Conservation (phyloP, 1,140 invertebrate species). For the Tetranychus urticae region DNA sequence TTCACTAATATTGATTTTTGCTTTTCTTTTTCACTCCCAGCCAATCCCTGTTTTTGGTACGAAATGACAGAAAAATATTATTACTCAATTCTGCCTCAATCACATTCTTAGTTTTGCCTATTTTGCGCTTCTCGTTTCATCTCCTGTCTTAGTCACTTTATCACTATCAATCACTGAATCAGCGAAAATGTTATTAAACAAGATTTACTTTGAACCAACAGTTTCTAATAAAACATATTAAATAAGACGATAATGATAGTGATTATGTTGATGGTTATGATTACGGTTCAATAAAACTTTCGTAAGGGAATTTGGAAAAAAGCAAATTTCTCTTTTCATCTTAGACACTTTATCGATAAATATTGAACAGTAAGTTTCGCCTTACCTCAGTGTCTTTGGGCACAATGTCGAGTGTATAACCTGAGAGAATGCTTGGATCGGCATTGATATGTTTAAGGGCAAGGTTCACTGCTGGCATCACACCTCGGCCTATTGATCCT, state of each 20-base stretch:
- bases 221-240: no score
- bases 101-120: no score
- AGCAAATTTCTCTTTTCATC: not conserved
- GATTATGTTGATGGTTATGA: no score
- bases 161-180: no score
- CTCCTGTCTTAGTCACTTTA: no score
- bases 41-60: not conserved
- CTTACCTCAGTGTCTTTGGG: slow-evolving; percentile 82
- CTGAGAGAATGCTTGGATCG: slow-evolving; percentile 48
- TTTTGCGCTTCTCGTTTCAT: no score
- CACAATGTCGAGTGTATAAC: slow-evolving; percentile 72
- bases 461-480: slow-evolving; percentile 73
- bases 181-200: no score
- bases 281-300: not conserved
- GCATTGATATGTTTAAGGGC: slow-evolving; percentile 80
- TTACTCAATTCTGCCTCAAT: no score
- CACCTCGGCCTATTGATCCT: slow-evolving; percentile 46
- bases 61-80: no score
- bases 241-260: no score
- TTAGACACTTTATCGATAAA: no score
- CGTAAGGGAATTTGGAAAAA: not conserved
- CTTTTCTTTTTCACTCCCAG: not conserved
- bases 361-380: not conserved
- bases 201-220: no score
- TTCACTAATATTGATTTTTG: not conserved